These are phyloP conservation scores for Fukomys damarensis DNA, from an alignment of 2,113 vertebrate genomes.

Conservation along the genomic window DNA sequence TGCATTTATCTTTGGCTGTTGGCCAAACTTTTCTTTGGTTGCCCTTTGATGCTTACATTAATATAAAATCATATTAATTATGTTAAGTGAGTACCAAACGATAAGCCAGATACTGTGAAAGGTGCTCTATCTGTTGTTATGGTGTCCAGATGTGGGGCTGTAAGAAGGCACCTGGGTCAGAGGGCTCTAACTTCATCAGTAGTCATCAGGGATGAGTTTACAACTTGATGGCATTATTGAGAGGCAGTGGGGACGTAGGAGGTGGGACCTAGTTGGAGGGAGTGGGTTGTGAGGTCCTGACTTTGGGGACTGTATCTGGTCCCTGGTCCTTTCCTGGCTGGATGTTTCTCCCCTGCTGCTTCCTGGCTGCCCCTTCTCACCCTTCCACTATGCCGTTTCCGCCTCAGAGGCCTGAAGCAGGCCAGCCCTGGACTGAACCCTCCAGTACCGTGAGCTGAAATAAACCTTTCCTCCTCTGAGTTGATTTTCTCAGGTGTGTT, in stretches of 20 bases:
- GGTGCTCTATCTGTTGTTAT: background rate
- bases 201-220: background rate
- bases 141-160: background rate
- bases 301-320: background rate
- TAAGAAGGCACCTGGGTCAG: background rate
- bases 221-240: background rate
- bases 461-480: background rate
- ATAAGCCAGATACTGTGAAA: fast-evolving
- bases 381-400: background rate
- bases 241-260: background rate
- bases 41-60: background rate
- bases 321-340: background rate
- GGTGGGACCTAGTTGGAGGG: background rate
- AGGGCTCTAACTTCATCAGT: background rate
- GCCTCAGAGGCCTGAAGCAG: background rate
- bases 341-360: background rate
- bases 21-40: background rate
- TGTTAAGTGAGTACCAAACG: too few species aligned
- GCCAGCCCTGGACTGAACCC: background rate
- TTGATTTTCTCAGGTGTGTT: background rate
- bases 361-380: background rate
- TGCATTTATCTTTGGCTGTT: background rate
- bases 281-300: background rate
- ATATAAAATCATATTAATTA: background rate
- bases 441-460: too few species aligned